Base-by-base conservation (phyloP, 2,797 vertebrate species). In the Sebastes minor region DNA sequence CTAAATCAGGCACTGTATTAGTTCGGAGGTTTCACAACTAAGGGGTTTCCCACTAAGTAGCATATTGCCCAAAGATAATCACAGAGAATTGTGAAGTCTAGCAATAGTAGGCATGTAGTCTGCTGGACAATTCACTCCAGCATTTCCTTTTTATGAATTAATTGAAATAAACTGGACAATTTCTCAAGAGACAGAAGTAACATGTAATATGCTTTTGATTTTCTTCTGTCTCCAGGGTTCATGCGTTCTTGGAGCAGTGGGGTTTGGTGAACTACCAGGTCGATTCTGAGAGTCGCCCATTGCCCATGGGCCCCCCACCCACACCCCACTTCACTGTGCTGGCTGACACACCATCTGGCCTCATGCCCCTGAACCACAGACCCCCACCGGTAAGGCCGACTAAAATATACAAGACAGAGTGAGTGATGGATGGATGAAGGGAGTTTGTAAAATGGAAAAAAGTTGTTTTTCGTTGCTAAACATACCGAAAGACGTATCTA, bases 261-360 rank as follows among this genome's bases (percentile, higher is more conserved):
- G 98, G 98, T 22, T 96, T 99, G 74, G 97, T 99, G 38, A 99
- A 99, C 88, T 99, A 99, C 90, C 98, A 99, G 80, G 98, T 99
- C 49, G 98, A 99, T 33, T 93, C 98, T 0, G 98, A 99, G 35
- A 99, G 97, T 83, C 96, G 98, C 3, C 99, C 98, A 0, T 94
- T 98, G 91, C 98, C 98, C 0, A 99, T 99, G 98, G 98, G 98
- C 0, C 98, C 98, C 2, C 98, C 98, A 2, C 98, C 98, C 0
- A 99, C 98, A 2, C 97, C 98, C 52, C 98, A 99, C 86, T 99
- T 99, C 92, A 99, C 98, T 0, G 98, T 99, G 10, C 95, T 99
- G 78, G 97, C 98, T 0, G 98, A 99, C 86, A 99, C 98, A 0
- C 98, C 98, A 1, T 99, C 98, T 0, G 98, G 98, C 11, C 96